These are phyloP conservation scores for Kradibia gibbosae DNA, from an alignment of 1,140 invertebrate genomes.

Conservation along the genomic window DNA sequence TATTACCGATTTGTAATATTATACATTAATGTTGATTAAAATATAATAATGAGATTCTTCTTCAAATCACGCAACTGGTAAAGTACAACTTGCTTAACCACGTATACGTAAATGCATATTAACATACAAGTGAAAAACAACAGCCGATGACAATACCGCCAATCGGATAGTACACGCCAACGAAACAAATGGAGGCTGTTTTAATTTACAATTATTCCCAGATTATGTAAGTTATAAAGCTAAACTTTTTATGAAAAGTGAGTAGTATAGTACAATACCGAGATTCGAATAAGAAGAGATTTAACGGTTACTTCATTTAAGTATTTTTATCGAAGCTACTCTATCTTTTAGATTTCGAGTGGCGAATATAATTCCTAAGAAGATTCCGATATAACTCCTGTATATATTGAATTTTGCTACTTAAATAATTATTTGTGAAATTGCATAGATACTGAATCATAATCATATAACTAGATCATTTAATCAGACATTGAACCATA, in stretches of 20 bases:
- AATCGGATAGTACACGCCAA: background rate
- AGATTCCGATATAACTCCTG: no score
- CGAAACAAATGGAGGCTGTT: background rate
- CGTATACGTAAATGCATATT: background rate
- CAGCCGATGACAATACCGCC: background rate
- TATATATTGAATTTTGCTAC: no score
- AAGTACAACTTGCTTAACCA: background rate
- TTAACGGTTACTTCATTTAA: no score
- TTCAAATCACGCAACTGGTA: background rate
- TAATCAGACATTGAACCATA: no score
- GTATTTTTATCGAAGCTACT: no score
- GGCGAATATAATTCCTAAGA: no score
- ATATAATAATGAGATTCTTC: background rate
- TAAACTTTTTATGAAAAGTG: background rate
- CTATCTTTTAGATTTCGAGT: no score
- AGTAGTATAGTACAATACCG: background rate
- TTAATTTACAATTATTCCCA: constrained; percentile 3
- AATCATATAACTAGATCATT: no score
- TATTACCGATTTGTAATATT: background rate
- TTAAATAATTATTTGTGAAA: no score
- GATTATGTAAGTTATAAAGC: background rate
- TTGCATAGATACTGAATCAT: no score
- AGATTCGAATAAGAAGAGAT: no score
- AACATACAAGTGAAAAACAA: background rate
- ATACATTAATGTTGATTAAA: background rate